A percentile compares a stretch with the other conserved stretches of the same genome.
phyloP scores from a whole-genome alignment of 1,140 invertebrate genomes.

The Anoplophora glabripennis region DNA sequence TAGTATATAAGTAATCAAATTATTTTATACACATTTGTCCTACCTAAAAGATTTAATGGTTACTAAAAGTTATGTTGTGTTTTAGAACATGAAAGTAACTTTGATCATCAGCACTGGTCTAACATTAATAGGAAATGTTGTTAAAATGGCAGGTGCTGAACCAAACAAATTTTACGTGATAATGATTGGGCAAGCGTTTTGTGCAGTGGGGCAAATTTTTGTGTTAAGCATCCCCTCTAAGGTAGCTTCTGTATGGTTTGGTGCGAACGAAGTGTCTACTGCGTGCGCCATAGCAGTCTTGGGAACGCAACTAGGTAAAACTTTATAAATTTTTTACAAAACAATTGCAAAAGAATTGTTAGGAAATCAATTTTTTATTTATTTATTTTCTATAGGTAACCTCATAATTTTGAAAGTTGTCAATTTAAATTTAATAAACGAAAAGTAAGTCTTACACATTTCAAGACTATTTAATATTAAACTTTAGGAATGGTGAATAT shows the following conservation, averaged over 20 bases:
- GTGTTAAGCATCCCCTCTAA: slow-evolving; percentile 69
- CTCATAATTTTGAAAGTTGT: no score
- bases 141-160: slow-evolving; percentile 64
- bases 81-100: slow-evolving; percentile 46
- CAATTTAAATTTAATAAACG: no score
- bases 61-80: not conserved
- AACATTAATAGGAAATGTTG: slow-evolving; percentile 51
- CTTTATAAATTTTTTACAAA: not conserved
- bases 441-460: no score
- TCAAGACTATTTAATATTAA: no score
- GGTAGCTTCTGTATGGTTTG: slow-evolving; percentile 63
- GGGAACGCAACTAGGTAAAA: slow-evolving; percentile 60
- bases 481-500: no score
- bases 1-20: no score
- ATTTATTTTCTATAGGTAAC: no score
- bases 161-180: slow-evolving; percentile 62
- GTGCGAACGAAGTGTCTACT: slow-evolving; percentile 62
- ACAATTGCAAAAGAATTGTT: no score
- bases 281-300: slow-evolving; percentile 77
- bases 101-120: slow-evolving; percentile 55
- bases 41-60: no score
- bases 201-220: slow-evolving; percentile 65
- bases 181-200: slow-evolving; percentile 67
- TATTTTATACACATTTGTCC: no score
- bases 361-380: no score